Percentiles rank a stretch among this genome's conserved stretches.
These are phyloP conservation scores for Cyclopterus lumpus DNA, from an alignment of 2,797 vertebrate species.

Conservation along the genomic window DNA sequence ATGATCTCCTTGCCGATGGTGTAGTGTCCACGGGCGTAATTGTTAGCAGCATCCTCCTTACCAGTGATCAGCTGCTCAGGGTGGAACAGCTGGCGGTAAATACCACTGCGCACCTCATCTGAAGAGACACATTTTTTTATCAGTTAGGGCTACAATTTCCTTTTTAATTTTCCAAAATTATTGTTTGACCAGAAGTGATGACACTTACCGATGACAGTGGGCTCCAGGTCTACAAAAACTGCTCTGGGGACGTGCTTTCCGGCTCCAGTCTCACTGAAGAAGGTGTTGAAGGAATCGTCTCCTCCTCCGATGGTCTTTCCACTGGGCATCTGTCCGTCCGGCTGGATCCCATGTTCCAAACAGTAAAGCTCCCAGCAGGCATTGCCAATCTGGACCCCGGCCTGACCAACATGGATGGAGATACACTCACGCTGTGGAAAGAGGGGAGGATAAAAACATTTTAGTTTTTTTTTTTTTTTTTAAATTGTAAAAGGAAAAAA, in stretches of 20 bases:
- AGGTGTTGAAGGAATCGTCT: constrained; percentile 74
- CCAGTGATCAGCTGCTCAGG: constrained; percentile 80
- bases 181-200: background rate
- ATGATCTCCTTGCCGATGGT: constrained; percentile 81
- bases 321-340: constrained; percentile 74
- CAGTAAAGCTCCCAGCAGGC: constrained; percentile 76
- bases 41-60: constrained; percentile 81
- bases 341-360: constrained; percentile 67
- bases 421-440: constrained; percentile 69
- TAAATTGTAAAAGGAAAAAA: background rate
- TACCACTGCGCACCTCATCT: constrained; percentile 78
- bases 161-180: background rate
- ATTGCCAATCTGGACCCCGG: constrained; percentile 75
- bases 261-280: constrained; percentile 73
- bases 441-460: no score
- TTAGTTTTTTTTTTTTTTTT: no score
- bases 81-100: constrained; percentile 76
- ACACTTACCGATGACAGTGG: constrained; percentile 67
- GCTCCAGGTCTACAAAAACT: constrained; percentile 67
- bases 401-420: constrained; percentile 70
- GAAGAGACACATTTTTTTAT: background rate
- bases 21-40: constrained; percentile 81
- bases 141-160: background rate
- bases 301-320: constrained; percentile 68
- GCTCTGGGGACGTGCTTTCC: constrained; percentile 74